Conservation (phyloP, 2,113 vertebrate species). For the Syngnathus floridae region DNA sequence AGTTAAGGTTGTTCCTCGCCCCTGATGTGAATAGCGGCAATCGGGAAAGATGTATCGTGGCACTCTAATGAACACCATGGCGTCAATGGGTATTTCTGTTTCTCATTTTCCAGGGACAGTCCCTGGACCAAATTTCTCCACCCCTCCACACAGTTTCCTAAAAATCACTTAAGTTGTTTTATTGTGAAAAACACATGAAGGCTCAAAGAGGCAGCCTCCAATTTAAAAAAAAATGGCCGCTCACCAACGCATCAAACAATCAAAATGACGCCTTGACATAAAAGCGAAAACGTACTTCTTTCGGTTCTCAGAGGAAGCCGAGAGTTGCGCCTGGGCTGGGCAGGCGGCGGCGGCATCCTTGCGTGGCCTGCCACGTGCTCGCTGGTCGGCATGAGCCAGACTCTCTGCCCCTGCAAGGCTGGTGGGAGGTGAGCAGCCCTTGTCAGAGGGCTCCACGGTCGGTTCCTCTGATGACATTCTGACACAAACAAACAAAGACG, state of each 20-base stretch:
- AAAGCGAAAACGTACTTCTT: constrained; percentile 83
- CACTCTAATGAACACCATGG: too few species aligned
- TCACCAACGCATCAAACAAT: not conserved
- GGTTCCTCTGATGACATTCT: constrained; percentile 98
- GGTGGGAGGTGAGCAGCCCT: constrained; percentile 78
- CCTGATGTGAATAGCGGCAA: too few species aligned
- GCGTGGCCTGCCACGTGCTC: constrained; percentile 92
- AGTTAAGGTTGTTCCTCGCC: too few species aligned
- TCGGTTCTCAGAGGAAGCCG: constrained; percentile 82
- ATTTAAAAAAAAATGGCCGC: not conserved
- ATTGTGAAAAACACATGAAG: not conserved
- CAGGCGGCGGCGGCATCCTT: constrained; percentile 85
- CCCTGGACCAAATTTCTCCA: not conserved
- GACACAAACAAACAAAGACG: constrained; percentile 5
- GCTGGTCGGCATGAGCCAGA: constrained; percentile 88
- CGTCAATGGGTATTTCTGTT: too few species aligned
- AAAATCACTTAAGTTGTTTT: not conserved
- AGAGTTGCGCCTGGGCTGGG: constrained; percentile 48
- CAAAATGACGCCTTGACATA: not conserved
- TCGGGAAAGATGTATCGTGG: too few species aligned
- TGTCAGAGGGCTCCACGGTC: constrained; percentile 83
- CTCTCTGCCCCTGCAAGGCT: constrained; percentile 82
- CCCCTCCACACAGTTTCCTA: not conserved
- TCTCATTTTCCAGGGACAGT: too few species aligned
- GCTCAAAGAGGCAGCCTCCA: not conserved